A percentile compares a stretch with the other conserved stretches of the same genome.
These are phyloP conservation scores for Oligia strigilis DNA, from an alignment of 2,888 invertebrate genomes.

Conservation along the genomic window DNA sequence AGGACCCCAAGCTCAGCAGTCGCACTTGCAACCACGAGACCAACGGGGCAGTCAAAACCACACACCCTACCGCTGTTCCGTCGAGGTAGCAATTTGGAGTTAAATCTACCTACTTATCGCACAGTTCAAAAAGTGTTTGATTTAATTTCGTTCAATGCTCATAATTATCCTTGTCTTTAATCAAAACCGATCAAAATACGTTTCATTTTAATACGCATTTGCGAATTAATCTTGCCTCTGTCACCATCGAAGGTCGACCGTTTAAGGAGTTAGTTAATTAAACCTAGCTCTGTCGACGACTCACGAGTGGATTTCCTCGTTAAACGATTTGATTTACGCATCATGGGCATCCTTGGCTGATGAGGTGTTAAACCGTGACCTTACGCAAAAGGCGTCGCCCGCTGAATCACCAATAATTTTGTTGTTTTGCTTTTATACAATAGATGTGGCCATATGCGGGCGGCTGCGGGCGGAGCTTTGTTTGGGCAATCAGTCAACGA, in stretches of 20 bases:
- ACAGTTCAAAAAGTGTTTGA: neutral
- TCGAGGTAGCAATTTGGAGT: neutral
- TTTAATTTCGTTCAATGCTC: slow-evolving; percentile 12
- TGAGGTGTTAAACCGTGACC: slow-evolving; percentile 80
- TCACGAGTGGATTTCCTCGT: slow-evolving; percentile 77
- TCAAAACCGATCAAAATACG: slow-evolving; percentile 54
- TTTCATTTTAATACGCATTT: slow-evolving; percentile 71
- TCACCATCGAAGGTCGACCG: slow-evolving; percentile 78
- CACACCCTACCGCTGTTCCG: neutral
- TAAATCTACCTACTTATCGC: neutral
- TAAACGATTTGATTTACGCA: slow-evolving; percentile 83
- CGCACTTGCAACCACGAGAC: no score
- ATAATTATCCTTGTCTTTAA: slow-evolving; percentile 16
- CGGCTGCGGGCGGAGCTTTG: slow-evolving; percentile 72
- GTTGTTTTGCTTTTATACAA: slow-evolving; percentile 76
- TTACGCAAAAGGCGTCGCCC: slow-evolving; percentile 80
- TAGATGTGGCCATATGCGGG: slow-evolving; percentile 75
- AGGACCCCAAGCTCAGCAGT: no score
- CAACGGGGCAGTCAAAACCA: neutral
- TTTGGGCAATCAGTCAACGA: slow-evolving; percentile 84
- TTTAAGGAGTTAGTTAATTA: slow-evolving; percentile 84
- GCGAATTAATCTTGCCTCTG: slow-evolving; percentile 78
- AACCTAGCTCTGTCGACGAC: slow-evolving; percentile 75
- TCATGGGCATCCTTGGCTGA: slow-evolving; percentile 77
- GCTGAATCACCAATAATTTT: slow-evolving; percentile 82